Evolutionary conservation across 2,888 invertebrate species (phyloP), one percentile per base, ranked within the genome.

Genomic region (Pseudeuparius sepicola): DNA sequence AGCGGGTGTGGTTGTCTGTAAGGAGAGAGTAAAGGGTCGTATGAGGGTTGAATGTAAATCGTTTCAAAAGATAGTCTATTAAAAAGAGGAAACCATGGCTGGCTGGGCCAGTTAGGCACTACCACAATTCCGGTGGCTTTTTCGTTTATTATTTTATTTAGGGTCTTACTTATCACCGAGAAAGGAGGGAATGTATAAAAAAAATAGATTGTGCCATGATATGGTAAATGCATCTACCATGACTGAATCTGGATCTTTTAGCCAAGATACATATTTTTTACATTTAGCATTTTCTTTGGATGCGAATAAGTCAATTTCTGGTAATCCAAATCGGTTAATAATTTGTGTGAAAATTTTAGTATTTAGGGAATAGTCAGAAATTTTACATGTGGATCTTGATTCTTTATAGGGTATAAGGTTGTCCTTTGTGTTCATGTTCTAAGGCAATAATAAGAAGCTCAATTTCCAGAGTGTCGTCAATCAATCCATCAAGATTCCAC

Each of bases 81-180:
- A 31, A 51, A 54, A 4, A 53, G 4, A 3, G 53, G 52, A 31
- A 41, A 54, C 54, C 51, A 55, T 1, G 50, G 46, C 34, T 54
- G 52, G 2, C 41, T 37, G 20, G 43, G 41, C 52, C 46, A 56
- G 6, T 36, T 18, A 9, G 50, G 54, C 5, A 52, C 50, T 3
- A 55, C 49, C 6, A 56, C 28, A 17, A 55, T 50, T 3, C 52
- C 53, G 13, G 42, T n/a, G n/a, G n/a, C n/a, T n/a, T n/a, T n/a
- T n/a, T n/a, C n/a, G n/a, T n/a, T n/a, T n/a, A n/a, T n/a, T 17
- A 57, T 53, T 40, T 57, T 55, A 29, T 44, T 34, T 10, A 58
- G 13, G 1, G 40, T 36, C 39, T 35, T 50, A 15, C 47, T 30
- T 14, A 55, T 43, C 3, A 52, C 13, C 1, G 46, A 39, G 38